phyloP scores from a whole-genome alignment of 2,888 invertebrate species.

The Pristionchus entomophagus region DNA sequence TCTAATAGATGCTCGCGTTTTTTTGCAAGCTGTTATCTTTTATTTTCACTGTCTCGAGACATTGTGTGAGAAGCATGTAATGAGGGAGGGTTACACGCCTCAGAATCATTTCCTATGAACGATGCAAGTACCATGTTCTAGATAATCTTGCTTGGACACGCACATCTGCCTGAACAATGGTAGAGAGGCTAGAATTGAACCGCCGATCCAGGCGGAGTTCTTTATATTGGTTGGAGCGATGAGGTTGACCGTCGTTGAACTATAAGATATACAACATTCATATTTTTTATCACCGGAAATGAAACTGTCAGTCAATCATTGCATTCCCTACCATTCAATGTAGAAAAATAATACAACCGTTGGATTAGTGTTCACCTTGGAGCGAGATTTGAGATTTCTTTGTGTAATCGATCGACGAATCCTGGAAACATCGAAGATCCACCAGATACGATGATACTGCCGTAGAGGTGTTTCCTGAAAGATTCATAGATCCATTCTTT shows the following conservation, averaged over 20 bases:
- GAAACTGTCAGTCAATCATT: too few relatives aligned
- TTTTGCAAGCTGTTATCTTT: too few relatives aligned
- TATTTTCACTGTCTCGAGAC: too few relatives aligned
- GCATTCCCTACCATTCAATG: too few relatives aligned
- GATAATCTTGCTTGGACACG: conserved; percentile 79
- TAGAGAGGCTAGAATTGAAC: conserved; percentile 93
- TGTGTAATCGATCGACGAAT: conserved; percentile 97
- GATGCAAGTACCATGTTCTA: not conserved
- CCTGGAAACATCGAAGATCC: conserved; percentile 91
- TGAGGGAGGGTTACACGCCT: not conserved
- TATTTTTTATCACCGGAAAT: too few relatives aligned
- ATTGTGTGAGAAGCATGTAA: too few relatives aligned
- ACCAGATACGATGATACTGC: conserved; percentile 72
- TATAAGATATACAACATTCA: too few relatives aligned
- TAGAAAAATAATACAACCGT: too few relatives aligned
- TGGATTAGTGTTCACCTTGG: conserved; percentile 50
- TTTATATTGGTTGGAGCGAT: conserved; percentile 86
- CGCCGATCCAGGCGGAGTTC: conserved; percentile 98
- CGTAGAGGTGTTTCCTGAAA: too few relatives aligned
- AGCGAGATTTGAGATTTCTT: conserved; percentile 81
- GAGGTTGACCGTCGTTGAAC: conserved; percentile 81
- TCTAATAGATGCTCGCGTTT: too few relatives aligned
- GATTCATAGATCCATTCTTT: conserved; percentile 79
- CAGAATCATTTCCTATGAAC: conserved; percentile 13
- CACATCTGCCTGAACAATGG: conserved; percentile 93